phyloP scores from a whole-genome alignment of 2,888 invertebrate species.

The Clepsis dumicolana region DNA sequence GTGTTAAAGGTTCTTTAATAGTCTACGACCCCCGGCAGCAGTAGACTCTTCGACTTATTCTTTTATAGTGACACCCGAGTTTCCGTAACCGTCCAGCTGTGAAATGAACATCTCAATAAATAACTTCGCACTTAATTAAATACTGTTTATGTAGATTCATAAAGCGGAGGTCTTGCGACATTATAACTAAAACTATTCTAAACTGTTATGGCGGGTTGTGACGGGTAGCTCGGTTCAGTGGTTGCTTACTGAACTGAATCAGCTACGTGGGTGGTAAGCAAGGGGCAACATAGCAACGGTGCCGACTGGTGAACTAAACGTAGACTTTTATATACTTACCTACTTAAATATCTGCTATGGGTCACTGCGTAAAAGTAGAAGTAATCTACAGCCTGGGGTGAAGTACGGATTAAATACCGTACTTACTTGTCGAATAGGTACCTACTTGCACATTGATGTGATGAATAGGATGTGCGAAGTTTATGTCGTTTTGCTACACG shows the following conservation, averaged over 20 bases:
- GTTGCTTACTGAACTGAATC: conserved; percentile 69
- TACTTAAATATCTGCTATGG: conserved; percentile 47
- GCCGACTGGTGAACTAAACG: conserved; percentile 46
- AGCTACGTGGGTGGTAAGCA: conserved; percentile 64
- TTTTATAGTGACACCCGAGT: not conserved
- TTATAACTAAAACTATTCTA: conserved; percentile 58
- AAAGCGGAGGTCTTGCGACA: conserved; percentile 44
- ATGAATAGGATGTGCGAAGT: conserved; percentile 10
- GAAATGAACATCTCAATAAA: conserved; percentile 34
- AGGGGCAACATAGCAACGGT: conserved; percentile 55
- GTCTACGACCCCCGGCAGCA: not conserved
- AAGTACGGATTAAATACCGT: not conserved
- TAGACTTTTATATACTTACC: too few species aligned
- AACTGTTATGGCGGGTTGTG: conserved; percentile 60
- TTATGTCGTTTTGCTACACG: not conserved
- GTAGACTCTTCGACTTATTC: not conserved
- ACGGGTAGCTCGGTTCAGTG: conserved; percentile 73
- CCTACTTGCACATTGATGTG: not conserved
- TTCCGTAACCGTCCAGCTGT: not conserved
- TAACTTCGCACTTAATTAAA: conserved; percentile 42
- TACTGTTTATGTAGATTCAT: conserved; percentile 37
- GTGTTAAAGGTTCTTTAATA: not conserved
- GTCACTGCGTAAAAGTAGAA: conserved; percentile 50
- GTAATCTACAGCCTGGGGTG: not conserved
- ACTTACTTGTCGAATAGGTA: not conserved